phyloP scores from a whole-genome alignment of 2,113 vertebrate species.

The Proteles cristata region DNA sequence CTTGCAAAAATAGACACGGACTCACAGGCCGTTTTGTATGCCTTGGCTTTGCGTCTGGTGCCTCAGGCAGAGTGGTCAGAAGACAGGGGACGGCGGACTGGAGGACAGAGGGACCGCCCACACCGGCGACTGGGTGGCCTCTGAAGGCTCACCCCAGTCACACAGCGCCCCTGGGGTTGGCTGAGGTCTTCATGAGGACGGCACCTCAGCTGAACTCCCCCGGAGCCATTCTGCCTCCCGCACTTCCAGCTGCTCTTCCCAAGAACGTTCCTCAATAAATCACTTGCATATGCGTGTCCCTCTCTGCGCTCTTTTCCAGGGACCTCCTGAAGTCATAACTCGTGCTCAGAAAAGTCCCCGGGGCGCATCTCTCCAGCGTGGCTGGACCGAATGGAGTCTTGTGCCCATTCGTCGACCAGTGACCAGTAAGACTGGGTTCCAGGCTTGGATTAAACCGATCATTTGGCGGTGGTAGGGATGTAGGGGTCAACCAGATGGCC shows the following conservation, averaged over 20 bases:
- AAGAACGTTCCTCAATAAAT: neutral
- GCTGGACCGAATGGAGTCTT: neutral
- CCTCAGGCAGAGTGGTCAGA: no score
- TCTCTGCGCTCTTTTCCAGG: neutral
- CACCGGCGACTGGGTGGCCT: neutral
- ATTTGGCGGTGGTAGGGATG: neutral
- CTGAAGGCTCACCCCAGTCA: neutral
- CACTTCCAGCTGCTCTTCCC: neutral
- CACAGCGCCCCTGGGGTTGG: fast-evolving
- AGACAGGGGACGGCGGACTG: no score
- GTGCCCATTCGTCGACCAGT: neutral
- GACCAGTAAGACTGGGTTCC: neutral
- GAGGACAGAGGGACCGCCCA: no score
- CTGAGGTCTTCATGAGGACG: neutral
- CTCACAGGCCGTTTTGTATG: no score
- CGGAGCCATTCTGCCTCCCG: neutral
- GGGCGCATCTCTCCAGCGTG: neutral
- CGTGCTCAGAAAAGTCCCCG: neutral
- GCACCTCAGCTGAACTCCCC: fast-evolving
- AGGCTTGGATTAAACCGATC: no score
- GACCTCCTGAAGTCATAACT: neutral
- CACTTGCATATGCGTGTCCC: neutral
- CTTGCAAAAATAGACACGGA: no score
- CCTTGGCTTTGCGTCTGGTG: no score
- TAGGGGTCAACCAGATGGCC: neutral